Percentiles rank a stretch among this genome's conserved stretches.
Evolutionary conservation across 2,797 vertebrate species (phyloP).

Genomic region (Arnoldichthys spilopterus): DNA sequence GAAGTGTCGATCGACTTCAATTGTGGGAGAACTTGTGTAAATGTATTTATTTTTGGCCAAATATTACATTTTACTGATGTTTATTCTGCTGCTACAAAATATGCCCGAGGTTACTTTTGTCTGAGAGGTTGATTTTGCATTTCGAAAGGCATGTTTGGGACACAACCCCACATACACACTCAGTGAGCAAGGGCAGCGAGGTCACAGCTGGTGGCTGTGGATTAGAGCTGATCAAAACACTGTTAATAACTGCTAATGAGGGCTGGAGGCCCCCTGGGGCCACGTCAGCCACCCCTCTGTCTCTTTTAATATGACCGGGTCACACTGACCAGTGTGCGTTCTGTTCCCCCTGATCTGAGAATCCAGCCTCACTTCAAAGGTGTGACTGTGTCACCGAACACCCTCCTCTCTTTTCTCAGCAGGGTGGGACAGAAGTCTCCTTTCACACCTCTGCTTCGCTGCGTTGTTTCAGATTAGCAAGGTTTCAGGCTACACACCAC

Average conservation of each 20-base stretch:
- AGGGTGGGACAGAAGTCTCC: background rate
- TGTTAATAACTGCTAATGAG: slow-evolving; percentile 82
- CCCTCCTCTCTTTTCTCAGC: background rate
- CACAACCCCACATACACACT: slow-evolving; percentile 29
- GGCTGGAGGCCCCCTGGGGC: slow-evolving; percentile 66
- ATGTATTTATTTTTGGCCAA: too few relatives aligned
- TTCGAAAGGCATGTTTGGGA: background rate
- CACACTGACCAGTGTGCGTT: background rate
- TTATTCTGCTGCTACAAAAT: background rate
- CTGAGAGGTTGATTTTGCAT: slow-evolving; percentile 23
- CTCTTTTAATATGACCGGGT: slow-evolving; percentile 26
- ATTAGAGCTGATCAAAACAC: slow-evolving; percentile 82
- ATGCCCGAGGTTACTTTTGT: slow-evolving; percentile 16
- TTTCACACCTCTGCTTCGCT: slow-evolving; percentile 9
- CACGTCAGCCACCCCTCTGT: slow-evolving; percentile 52
- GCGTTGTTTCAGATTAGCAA: slow-evolving; percentile 14
- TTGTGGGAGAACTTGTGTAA: too few relatives aligned
- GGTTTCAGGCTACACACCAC: slow-evolving; percentile 13
- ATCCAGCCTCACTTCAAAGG: slow-evolving; percentile 12
- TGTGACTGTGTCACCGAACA: background rate
- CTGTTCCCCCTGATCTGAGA: slow-evolving; percentile 24
- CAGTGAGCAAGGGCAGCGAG: slow-evolving; percentile 46
- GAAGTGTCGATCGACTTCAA: too few relatives aligned
- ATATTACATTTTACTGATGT: background rate
- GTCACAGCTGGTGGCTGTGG: slow-evolving; percentile 68